A percentile compares a stretch with the other conserved stretches of the same genome.
These are phyloP conservation scores for Epinotia nisella DNA, from an alignment of 2,888 invertebrate genomes.

Conservation along the genomic window DNA sequence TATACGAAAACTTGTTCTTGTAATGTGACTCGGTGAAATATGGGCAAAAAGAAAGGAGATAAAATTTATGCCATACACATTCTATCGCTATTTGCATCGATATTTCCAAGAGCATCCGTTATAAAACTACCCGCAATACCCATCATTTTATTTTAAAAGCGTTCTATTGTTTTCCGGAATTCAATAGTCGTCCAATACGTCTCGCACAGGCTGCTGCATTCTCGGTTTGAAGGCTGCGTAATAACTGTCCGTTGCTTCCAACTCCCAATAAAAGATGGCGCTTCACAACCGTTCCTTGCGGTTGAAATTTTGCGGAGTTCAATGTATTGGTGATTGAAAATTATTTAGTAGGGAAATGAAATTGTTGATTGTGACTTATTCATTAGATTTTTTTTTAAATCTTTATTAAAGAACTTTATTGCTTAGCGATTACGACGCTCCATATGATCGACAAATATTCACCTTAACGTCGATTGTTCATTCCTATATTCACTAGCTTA, in stretches of 20 bases:
- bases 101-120: neutral
- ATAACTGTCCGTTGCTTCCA: constrained; percentile 51
- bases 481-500: no score
- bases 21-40: no score
- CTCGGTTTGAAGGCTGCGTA: constrained; percentile 8
- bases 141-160: constrained; percentile 6
- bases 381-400: neutral
- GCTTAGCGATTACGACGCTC: no score
- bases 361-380: no score
- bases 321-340: neutral
- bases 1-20: no score
- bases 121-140: neutral
- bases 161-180: constrained; percentile 29
- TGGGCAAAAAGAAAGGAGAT: no score
- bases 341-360: no score
- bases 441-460: no score
- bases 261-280: constrained; percentile 63
- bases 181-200: constrained; percentile 4
- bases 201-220: neutral
- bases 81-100: neutral
- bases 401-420: no score
- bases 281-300: constrained; percentile 31
- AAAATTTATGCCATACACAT: no score
- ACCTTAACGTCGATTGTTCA: no score
- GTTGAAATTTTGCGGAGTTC: neutral